Evolutionary conservation across 2,888 invertebrate genomes (phyloP).

Genomic region (Iselma pallidipennis): DNA sequence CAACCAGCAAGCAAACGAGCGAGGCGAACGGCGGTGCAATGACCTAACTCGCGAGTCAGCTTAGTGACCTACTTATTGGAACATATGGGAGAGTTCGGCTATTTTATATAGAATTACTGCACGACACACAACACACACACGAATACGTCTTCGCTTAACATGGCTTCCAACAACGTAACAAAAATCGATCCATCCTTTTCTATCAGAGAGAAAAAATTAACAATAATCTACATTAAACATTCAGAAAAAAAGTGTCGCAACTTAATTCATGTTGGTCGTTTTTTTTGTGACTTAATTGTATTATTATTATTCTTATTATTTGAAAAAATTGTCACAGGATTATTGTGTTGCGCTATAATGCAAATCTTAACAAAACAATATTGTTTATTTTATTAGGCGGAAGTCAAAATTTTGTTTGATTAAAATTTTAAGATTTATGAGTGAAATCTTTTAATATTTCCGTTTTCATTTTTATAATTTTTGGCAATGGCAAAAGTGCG

Average conservation of each 20-base stretch:
- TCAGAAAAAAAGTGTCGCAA: not conserved
- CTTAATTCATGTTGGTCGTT: not conserved
- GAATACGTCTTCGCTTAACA: slow-evolving; percentile 1
- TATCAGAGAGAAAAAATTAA: not conserved
- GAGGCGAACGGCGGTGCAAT: slow-evolving; percentile 47
- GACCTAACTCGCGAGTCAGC: slow-evolving; percentile 56
- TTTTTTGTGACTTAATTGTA: too few species aligned
- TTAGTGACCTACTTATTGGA: slow-evolving; percentile 57
- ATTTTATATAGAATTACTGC: not conserved
- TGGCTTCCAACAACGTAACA: not conserved
- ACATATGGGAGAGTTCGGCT: slow-evolving; percentile 47
- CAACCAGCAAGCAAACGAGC: slow-evolving; percentile 39
- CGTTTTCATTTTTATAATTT: not conserved
- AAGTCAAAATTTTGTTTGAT: not conserved
- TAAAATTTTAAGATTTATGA: not conserved
- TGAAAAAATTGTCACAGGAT: not conserved
- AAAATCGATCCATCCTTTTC: not conserved
- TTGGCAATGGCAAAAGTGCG: not conserved
- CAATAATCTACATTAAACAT: too few species aligned
- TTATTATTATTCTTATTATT: not conserved
- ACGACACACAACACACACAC: slow-evolving; percentile 1
- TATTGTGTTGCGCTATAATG: not conserved
- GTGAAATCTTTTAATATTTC: not conserved
- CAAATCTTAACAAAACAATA: not conserved
- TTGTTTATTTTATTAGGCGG: not conserved